Base-by-base conservation (phyloP, 2,113 vertebrate species). In the Nannospalax galili region DNA sequence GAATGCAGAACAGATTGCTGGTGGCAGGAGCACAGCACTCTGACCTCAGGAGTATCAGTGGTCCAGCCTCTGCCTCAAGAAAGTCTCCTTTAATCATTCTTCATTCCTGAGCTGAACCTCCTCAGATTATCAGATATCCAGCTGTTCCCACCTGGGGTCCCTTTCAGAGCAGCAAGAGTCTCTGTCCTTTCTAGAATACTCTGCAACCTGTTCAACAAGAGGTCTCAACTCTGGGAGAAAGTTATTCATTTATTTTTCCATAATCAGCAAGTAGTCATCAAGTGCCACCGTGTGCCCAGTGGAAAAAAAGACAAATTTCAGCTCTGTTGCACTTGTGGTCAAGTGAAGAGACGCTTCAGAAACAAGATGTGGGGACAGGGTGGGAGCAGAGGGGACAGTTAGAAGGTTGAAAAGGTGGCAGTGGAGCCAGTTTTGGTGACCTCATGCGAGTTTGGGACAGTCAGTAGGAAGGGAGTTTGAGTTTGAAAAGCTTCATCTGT, bases 371-470 rank as follows among this genome's bases (percentile, higher is more conserved):
- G 64, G 15, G 52, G 42, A 37, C 20, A 62, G 48, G 20, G 8
- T 15, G 17, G 30, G 37, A 12, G 14, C 12, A 1, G 1, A 40
- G 15, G 37, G 10, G 7, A 19, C 5, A 22, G 64, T 14, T 3
- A 28, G 72, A 56, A 24, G 0, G 19, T 20, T 26, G 16, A 60
- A 45, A 45, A 3, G 22, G 35, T 48, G 30, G 24, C 45, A 37
- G 22, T 22, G 52, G 35, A 32, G 42, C 40, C 40, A 32, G 56
- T 37, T 14, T 40, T 19, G 32, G 45, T 45, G n/a, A 28, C 32
- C 8, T 58, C 32, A 3, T 16, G 2, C 7, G 32, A 20, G 26
- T 15, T 0, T 24, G 35, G 32, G 28, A 40, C 88, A 16, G 35
- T 24, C 7, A 3, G 1, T 3, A 19, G 8, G n/a, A 56, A 15